Evolutionary conservation across 2,888 invertebrate genomes (phyloP).

Genomic region (Anaspis maculata): DNA sequence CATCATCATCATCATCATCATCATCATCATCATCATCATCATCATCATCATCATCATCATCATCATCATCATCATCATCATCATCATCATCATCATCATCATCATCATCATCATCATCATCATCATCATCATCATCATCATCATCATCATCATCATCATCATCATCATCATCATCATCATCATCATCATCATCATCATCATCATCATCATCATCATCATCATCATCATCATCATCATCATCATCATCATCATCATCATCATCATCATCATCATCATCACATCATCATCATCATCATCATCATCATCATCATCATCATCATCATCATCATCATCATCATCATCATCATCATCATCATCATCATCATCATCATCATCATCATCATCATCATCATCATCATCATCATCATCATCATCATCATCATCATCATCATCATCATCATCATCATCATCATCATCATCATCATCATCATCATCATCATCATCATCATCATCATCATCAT

Average conservation of each 20-base stretch:
- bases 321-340: conserved; percentile 6
- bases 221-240: conserved; percentile 7
- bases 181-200: conserved; percentile 6
- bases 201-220: conserved; percentile 6
- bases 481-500: conserved; percentile 1
- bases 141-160: conserved; percentile 6
- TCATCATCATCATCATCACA: no score
- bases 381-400: conserved; percentile 8
- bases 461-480: conserved; percentile 1
- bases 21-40: conserved; percentile 6
- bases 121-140: conserved; percentile 6
- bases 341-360: conserved; percentile 6
- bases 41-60: conserved; percentile 7
- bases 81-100: conserved; percentile 7
- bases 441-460: conserved; percentile 1
- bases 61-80: conserved; percentile 6
- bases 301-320: conserved; percentile 7
- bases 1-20: conserved; percentile 6
- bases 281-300: conserved; percentile 7
- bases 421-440: conserved; percentile 1
- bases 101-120: conserved; percentile 7
- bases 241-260: conserved; percentile 6
- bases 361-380: conserved; percentile 6
- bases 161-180: conserved; percentile 6
- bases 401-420: conserved; percentile 3